phyloP scores from a whole-genome alignment of 2,797 vertebrate species.

The Siniperca obscura region DNA sequence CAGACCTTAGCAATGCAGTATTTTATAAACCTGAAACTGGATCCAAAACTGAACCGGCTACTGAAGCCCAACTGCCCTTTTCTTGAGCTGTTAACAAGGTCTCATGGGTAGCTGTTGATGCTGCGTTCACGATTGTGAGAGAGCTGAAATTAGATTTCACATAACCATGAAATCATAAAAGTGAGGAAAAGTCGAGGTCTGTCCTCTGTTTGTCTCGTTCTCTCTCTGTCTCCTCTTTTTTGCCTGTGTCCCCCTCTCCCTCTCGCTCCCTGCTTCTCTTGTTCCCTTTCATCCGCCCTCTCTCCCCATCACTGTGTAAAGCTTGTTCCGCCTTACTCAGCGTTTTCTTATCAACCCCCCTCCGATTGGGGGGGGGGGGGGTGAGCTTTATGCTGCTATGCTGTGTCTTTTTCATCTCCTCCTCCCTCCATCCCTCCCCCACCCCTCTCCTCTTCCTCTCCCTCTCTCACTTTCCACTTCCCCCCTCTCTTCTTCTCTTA shows the following conservation, averaged over 20 bases:
- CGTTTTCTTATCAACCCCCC: slow-evolving; percentile 63
- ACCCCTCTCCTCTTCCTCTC: not conserved
- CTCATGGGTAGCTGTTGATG: not conserved
- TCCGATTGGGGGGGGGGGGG: slow-evolving; percentile 13
- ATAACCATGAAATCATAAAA: not conserved
- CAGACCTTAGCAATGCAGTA: no score
- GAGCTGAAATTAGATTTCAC: not conserved
- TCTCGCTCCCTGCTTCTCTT: not conserved
- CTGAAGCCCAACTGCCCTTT: not conserved
- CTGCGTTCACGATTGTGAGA: not conserved
- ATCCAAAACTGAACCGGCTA: not conserved
- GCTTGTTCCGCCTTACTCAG: slow-evolving; percentile 63
- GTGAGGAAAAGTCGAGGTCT: not conserved
- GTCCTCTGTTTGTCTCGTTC: slow-evolving; percentile 33
- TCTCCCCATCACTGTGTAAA: slow-evolving; percentile 37
- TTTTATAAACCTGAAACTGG: not conserved
- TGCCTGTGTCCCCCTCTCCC: not conserved
- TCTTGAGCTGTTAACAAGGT: not conserved
- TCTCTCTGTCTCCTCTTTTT: not conserved
- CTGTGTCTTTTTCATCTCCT: slow-evolving; percentile 37
- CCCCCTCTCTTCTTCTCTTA: not conserved
- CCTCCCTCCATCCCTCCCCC: not conserved
- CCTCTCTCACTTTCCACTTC: not conserved
- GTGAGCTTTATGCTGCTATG: slow-evolving; percentile 41
- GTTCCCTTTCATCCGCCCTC: slow-evolving; percentile 8